These are phyloP conservation scores for Smittia sp. DNA, from an alignment of 2,888 invertebrate species.

Conservation along the genomic window DNA sequence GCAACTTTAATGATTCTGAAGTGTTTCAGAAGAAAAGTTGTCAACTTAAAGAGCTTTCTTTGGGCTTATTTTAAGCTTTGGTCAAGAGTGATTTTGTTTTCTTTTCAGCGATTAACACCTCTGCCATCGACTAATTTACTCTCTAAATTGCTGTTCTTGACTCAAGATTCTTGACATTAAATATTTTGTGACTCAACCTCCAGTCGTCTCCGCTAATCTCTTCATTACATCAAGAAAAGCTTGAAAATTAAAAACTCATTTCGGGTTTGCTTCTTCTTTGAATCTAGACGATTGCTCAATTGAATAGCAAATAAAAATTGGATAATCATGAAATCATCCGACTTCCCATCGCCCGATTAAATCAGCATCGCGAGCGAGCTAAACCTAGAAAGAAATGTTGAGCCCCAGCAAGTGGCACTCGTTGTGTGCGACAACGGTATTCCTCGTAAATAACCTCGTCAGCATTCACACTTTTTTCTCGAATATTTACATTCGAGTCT, in stretches of 20 bases:
- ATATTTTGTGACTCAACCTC: no score
- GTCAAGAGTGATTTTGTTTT: no score
- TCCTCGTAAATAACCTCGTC: neutral
- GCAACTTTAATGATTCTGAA: no score
- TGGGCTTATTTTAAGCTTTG: no score
- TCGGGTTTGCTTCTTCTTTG: neutral
- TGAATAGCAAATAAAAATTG: neutral
- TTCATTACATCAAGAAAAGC: neutral
- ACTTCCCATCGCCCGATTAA: neutral
- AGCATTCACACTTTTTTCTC: constrained; percentile 17
- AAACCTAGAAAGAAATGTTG: neutral
- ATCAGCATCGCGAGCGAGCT: neutral
- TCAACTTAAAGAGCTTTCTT: no score
- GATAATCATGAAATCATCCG: neutral
- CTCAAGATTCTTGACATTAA: no score
- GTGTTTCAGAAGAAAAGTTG: no score
- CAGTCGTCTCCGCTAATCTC: no score
- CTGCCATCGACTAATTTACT: no score
- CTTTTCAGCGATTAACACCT: no score
- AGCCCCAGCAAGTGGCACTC: constrained; percentile 3
- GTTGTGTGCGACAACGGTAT: neutral
- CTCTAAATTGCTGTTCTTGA: no score
- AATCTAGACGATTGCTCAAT: constrained; percentile 13
- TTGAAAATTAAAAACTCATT: neutral
- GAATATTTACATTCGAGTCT: neutral